Percentiles rank a stretch among this genome's conserved stretches.
Conservation (phyloP, 2,888 invertebrate genomes). For the Oligia strigilis region DNA sequence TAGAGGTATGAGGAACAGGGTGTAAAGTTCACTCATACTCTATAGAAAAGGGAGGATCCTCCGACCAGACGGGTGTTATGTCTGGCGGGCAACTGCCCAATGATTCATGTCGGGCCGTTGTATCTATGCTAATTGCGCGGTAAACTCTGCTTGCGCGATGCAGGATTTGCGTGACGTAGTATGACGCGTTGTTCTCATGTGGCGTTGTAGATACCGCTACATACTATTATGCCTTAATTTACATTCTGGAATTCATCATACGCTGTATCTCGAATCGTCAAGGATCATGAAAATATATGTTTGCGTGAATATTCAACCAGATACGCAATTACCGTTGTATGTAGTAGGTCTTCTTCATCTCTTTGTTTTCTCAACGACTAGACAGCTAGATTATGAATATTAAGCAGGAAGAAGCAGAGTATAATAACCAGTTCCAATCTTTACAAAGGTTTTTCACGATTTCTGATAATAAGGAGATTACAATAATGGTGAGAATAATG, state of each 20-base stretch:
- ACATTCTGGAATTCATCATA: slow-evolving; percentile 15
- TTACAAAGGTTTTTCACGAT: background rate
- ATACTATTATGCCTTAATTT: slow-evolving; percentile 3
- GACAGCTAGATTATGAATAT: background rate
- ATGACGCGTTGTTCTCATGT: too few relatives aligned
- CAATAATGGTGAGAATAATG: background rate
- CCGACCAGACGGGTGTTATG: too few relatives aligned
- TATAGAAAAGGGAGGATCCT: too few relatives aligned
- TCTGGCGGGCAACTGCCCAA: too few relatives aligned
- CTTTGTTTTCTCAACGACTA: background rate
- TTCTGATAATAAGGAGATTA: background rate
- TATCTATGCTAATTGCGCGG: too few relatives aligned
- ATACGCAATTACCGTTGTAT: background rate
- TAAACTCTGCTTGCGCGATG: too few relatives aligned
- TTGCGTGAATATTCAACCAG: background rate
- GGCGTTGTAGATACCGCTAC: too few relatives aligned
- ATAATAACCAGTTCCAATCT: background rate
- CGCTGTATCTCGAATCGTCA: slow-evolving; percentile 4
- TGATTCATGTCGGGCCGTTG: too few relatives aligned
- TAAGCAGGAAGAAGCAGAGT: background rate
- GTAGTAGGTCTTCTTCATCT: background rate
- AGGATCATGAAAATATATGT: slow-evolving; percentile 15
- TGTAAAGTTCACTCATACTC: too few relatives aligned
- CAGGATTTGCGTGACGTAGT: too few relatives aligned
- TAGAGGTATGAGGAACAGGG: too few relatives aligned